Evolutionary conservation across 1,140 invertebrate species (phyloP), one percentile per base, ranked within the genome.

Genomic region (Macrostomum lignano): DNA sequence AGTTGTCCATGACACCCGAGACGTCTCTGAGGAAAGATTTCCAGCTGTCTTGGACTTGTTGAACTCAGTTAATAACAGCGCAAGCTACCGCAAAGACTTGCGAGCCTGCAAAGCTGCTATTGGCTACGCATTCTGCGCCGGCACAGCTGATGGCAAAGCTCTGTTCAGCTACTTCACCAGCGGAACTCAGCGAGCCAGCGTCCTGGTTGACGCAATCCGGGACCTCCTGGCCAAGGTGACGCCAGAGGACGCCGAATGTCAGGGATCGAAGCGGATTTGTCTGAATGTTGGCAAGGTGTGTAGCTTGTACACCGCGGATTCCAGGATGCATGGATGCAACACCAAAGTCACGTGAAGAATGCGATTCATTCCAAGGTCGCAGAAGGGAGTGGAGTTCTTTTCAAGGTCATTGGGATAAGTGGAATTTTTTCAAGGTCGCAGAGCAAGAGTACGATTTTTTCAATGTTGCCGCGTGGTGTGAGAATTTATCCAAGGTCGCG

Each of bases 111-210:
- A 63, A 1, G 71, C 74, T 2, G 73, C 74, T 0, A 72, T 81
- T 70, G 76, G 76, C 0, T 77, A 77, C 50, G 75, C 72, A 46
- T 81, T 81, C 49, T 75, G 74, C 1, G 76, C 75, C 0, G 77
- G 77, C 11, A 81, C 76, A 0, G 79, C 70, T 0, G 78, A 84
- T 43, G 77, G 77, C 73, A 74, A 0, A 77, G 78, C 0, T 69
- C 70, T 5, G 79, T 78, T 45, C 65, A 71, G 43, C 82, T 82
- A 52, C 65, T 28, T 13, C 46, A 47, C 44, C 37, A 41, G 11
- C 25, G 25, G 6, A 15, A 25, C 15, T 25, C 25, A n/a, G 17
- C 11, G 3, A 43, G 33, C 32, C 3, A 31, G 2, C 39, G 44
- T 21, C 44, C 37, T 34, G 39, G 44, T 35, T 34, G n/a, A n/a